Evolutionary conservation across 2,113 vertebrate species (phyloP), one percentile per base, ranked within the genome.

Genomic region (Epinephelus lanceolatus): DNA sequence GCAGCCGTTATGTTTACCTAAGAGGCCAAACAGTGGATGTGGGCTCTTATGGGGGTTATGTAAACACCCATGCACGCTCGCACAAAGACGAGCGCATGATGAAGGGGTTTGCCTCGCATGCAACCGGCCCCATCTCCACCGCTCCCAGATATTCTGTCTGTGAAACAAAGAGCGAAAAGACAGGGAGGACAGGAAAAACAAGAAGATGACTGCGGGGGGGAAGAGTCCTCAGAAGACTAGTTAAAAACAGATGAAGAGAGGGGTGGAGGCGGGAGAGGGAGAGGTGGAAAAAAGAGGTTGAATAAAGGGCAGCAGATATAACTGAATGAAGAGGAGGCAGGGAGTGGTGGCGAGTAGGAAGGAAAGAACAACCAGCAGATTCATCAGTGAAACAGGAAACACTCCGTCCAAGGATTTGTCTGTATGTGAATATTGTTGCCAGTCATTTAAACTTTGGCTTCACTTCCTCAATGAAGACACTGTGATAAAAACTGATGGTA

Each of bases 11-110:
- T 92, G 92, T 92, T 93, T 90, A 92, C 85, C 82, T 78, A 81
- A 78, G 87, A 89, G 77, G 88, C 86, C 85, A 81, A 91, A 81
- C 76, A 49, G 79, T 87, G 78, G 72, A 90, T 89, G 86, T 15
- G 78, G 88, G 87, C 84, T 77, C 85, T 86, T 85, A 88, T 91
- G 87, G 78, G 91, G 89, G 92, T 91, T 88, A 90, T 73, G 86
- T 80, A 91, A 92, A 93, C 92, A 82, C 85, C 77, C 65, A 88
- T 61, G 66, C 89, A 83, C 25, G 79, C 81, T 86, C 77, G 25
- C 80, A 88, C 86, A 90, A 88, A 87, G 84, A 52, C 61, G 15
- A 82, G 76, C 3, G 71, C 37, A 49, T 23, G 81, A 75, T 51
- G 78, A 61, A 79, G 59, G 80, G 77, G 37, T 18, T 80, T 4